Conservation (phyloP, 2,113 vertebrate genomes). For the Serranochromis macrocephalus region DNA sequence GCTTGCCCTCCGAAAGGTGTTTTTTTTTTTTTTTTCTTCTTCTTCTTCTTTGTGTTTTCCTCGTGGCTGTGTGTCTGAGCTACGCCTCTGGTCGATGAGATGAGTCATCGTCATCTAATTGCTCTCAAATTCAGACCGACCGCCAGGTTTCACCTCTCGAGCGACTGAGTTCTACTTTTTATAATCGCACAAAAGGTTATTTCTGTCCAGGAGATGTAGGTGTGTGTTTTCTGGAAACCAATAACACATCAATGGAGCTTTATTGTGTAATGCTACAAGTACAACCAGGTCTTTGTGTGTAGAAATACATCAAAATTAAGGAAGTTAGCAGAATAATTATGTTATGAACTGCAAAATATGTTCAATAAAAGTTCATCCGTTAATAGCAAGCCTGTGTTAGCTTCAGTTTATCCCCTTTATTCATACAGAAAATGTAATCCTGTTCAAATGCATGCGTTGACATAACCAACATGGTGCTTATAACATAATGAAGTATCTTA, state of each 20-base stretch:
- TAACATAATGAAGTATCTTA: background rate
- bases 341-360: background rate
- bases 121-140: conserved; percentile 1
- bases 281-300: background rate
- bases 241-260: background rate
- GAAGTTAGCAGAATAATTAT: background rate
- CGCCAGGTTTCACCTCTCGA: background rate
- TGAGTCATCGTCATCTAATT: conserved; percentile 31
- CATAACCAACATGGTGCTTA: background rate
- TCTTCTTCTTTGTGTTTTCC: background rate
- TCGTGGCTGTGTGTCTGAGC: background rate
- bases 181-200: background rate
- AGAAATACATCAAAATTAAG: background rate
- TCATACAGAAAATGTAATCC: background rate
- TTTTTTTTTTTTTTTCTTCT: background rate
- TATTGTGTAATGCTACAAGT: background rate
- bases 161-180: background rate
- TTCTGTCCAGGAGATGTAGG: background rate
- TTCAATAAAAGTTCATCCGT: rapidly evolving
- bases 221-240: background rate
- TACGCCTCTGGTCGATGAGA: background rate
- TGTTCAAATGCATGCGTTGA: background rate
- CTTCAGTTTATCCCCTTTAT: background rate
- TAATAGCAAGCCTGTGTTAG: background rate
- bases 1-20: conserved; percentile 21